These are phyloP conservation scores for Danio choprae DNA, from an alignment of 2,797 vertebrate genomes.

Conservation along the genomic window DNA sequence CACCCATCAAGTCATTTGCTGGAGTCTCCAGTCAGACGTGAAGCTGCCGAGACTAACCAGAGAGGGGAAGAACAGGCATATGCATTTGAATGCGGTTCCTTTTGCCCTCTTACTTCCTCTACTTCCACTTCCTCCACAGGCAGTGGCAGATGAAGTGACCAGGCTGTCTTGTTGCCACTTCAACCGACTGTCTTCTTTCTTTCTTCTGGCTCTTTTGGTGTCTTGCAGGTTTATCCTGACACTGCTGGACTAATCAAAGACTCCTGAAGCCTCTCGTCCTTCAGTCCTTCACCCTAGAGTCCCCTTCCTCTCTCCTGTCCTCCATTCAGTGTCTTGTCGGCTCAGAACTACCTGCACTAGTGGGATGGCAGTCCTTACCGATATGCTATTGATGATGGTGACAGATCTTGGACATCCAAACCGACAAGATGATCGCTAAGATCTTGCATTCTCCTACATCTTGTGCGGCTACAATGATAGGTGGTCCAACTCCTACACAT, in stretches of 20 bases:
- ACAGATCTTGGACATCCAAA: conserved; percentile 29
- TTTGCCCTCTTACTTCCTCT: conserved; percentile 22
- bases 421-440: conserved; percentile 23
- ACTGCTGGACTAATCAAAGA: conserved; percentile 86
- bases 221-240: conserved; percentile 79
- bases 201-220: conserved; percentile 72
- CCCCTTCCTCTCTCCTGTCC: conserved; percentile 35
- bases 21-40: conserved; percentile 64
- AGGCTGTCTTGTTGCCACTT: conserved; percentile 30
- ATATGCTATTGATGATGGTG: neutral
- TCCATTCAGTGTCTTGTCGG: conserved; percentile 45
- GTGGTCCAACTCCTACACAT: conserved; percentile 21
- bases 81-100: conserved; percentile 35
- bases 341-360: conserved; percentile 11
- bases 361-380: neutral
- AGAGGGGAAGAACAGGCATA: conserved; percentile 58
- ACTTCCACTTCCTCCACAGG: conserved; percentile 12
- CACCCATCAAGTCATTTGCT: conserved; percentile 80
- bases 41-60: conserved; percentile 57
- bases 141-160: conserved; percentile 40
- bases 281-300: conserved; percentile 40
- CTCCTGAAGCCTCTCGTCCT: conserved; percentile 46
- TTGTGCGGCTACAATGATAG: conserved; percentile 22
- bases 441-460: conserved; percentile 25
- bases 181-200: neutral